phyloP scores from a whole-genome alignment of 2,113 vertebrate genomes.

The Nothocercus nigrocapillus region DNA sequence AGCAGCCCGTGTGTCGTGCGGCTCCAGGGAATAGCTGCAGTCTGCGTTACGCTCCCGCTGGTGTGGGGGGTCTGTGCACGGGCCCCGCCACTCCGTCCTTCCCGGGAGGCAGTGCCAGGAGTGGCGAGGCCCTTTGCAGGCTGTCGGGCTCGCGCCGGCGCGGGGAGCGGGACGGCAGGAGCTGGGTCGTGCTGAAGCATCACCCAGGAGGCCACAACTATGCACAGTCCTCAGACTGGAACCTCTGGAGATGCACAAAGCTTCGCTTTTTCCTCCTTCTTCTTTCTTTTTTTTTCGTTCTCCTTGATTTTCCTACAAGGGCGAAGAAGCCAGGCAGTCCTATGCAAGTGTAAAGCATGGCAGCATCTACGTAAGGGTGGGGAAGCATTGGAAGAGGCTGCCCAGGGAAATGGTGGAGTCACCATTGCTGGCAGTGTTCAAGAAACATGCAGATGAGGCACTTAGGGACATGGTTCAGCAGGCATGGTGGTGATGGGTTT shows the following conservation, averaged over 20 bases:
- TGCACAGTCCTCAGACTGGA: background rate
- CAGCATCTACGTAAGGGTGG: background rate
- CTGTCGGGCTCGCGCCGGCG: background rate
- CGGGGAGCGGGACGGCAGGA: background rate
- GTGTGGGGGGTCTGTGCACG: background rate
- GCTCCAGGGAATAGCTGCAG: background rate
- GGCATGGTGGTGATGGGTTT: too few relatives aligned
- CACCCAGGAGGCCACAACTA: background rate
- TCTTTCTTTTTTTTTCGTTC: background rate
- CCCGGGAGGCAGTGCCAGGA: fast-evolving
- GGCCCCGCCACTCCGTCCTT: background rate
- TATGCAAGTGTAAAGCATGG: background rate
- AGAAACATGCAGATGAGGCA: too few relatives aligned
- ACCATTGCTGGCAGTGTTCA: too few relatives aligned
- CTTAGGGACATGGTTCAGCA: too few relatives aligned
- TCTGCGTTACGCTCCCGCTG: slow-evolving; percentile 40
- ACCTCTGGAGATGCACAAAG: background rate
- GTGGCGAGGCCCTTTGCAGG: fast-evolving
- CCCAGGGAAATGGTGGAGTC: too few relatives aligned
- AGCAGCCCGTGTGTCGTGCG: background rate
- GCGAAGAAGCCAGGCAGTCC: background rate
- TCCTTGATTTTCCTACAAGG: background rate
- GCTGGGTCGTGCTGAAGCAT: background rate
- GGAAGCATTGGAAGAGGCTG: too few relatives aligned
- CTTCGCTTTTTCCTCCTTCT: background rate